Evolutionary conservation across 2,888 invertebrate genomes (phyloP), one percentile per base, ranked within the genome.

Genomic region (Baccha elongata): DNA sequence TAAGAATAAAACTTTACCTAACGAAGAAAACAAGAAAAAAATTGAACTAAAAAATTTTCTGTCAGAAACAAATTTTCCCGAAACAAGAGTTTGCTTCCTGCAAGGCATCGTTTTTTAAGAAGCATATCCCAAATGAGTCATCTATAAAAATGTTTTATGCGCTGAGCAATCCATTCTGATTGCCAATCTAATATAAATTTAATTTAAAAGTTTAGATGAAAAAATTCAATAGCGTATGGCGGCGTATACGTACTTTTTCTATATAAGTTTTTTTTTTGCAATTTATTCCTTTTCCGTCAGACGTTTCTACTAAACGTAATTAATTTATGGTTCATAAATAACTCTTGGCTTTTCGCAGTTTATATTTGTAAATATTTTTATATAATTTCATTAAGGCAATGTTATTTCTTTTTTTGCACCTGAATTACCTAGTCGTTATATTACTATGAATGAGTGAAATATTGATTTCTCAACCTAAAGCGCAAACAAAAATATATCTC

Each of bases 191-290:
- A 42, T 26, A 26, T 42, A 5, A 62, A 19, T 42, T 48, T 37
- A 5, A 48, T 10, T n/a, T 11, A 7, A 7, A 21, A 19, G 37
- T 32, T 32, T 8, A n/a, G 13, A 19, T 4, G 5, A 35, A 8
- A 8, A 21, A 21, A 46, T 7, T 7, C n/a, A 32, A 62, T n/a
- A 13, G 37, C 21, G 19, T 50, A 52, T 23, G 67, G 58, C 67
- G 67, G 58, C 67, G 74, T 67, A 74, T 74, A 74, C 74, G 67
- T 52, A 67, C 58, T 32, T 35, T 64, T 73, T 73, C 37, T 44
- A 26, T 19, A 17, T 8, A 17, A 13, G 1, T 21, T 48, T 58
- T 58, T 23, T 11, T 4, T 13, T 60, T 60, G n/a, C 44, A 60
- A 17, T 60, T 17, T 19, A 44, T 15, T 37, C 13, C 3, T 13